phyloP scores from a whole-genome alignment of 2,797 vertebrate species.

The Hippoglossus hippoglossus region DNA sequence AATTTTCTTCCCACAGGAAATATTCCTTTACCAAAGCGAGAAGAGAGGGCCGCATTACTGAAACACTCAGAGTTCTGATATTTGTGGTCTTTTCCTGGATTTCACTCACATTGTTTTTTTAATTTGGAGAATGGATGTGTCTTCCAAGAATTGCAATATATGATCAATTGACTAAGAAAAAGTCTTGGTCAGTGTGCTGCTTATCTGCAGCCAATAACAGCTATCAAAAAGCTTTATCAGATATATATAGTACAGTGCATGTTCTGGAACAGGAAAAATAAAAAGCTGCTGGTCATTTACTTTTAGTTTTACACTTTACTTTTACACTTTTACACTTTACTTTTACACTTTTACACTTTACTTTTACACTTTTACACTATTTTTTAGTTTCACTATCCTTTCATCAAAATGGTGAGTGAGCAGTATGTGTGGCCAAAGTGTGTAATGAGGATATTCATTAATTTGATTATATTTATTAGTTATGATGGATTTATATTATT shows the following conservation, averaged over 20 bases:
- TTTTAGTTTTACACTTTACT: too few relatives aligned
- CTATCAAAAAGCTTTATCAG: too few relatives aligned
- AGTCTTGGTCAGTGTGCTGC: background rate
- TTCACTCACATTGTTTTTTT: conserved; percentile 21
- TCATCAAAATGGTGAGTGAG: background rate
- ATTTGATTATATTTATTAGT: background rate
- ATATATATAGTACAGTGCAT: background rate
- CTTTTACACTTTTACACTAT: too few relatives aligned
- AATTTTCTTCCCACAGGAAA: too few relatives aligned
- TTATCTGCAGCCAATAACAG: background rate
- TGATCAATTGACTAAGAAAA: background rate
- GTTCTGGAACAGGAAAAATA: background rate
- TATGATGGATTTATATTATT: background rate
- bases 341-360: too few relatives aligned
- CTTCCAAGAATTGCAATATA: background rate
- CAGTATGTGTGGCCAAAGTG: background rate
- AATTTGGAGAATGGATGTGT: background rate
- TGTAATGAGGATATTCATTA: background rate
- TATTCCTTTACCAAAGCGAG: too few relatives aligned
- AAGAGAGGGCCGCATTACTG: too few relatives aligned
- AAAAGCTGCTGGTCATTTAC: background rate
- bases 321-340: too few relatives aligned
- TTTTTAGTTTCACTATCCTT: conserved; percentile 40
- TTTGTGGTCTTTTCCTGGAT: too few relatives aligned
- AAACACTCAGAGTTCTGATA: too few relatives aligned